phyloP scores from a whole-genome alignment of 2,888 invertebrate genomes.

The Escarpia spicata region DNA sequence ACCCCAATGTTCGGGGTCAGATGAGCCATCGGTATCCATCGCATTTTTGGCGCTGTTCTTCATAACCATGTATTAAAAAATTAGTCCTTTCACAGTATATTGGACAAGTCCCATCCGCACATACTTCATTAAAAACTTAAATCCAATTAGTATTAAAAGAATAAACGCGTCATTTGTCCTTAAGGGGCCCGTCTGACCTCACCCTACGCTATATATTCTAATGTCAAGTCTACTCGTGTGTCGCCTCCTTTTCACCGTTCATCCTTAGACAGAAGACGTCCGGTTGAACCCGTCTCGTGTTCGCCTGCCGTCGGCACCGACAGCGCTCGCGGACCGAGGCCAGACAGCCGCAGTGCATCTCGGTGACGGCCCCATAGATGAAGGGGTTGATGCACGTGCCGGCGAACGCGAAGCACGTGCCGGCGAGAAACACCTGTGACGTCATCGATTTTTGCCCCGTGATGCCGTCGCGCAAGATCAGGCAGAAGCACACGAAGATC shows the following conservation, averaged over 20 bases:
- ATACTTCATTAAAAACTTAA: too few relatives aligned
- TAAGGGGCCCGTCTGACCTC: too few relatives aligned
- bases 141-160: too few relatives aligned
- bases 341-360: constrained; percentile 7
- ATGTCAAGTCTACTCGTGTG: neutral
- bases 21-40: too few relatives aligned
- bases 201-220: too few relatives aligned
- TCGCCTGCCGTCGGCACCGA: neutral
- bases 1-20: too few relatives aligned
- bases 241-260: neutral
- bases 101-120: too few relatives aligned
- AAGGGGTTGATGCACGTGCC: constrained; percentile 53
- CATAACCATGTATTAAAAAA: too few relatives aligned
- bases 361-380: constrained; percentile 49
- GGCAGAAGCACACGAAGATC: constrained; percentile 46
- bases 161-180: too few relatives aligned
- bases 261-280: neutral
- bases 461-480: constrained; percentile 46
- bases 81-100: too few relatives aligned
- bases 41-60: too few relatives aligned
- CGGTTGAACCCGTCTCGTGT: neutral
- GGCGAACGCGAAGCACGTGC: constrained; percentile 43
- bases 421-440: constrained; percentile 45
- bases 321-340: neutral
- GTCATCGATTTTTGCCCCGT: constrained; percentile 40